Evolutionary conservation across 1,140 invertebrate species (phyloP).

Genomic region (Rhyzopertha dominica): DNA sequence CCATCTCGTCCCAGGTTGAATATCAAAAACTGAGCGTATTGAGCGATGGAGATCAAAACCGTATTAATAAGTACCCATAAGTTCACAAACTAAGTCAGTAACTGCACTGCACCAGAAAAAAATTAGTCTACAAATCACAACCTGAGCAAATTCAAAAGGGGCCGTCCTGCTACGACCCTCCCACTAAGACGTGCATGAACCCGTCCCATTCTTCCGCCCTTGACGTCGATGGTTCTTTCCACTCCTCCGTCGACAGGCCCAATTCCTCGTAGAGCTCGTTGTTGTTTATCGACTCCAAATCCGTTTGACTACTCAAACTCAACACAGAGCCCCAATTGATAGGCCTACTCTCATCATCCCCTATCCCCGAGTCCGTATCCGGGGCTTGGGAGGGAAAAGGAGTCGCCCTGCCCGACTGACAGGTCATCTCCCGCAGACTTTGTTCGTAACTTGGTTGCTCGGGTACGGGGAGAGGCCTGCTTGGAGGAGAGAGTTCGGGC

Average conservation of each 20-base stretch:
- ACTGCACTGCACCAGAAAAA: slow-evolving; percentile 28
- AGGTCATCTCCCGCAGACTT: slow-evolving; percentile 46
- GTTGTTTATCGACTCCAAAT: slow-evolving; percentile 77
- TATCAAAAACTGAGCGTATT: too few species aligned
- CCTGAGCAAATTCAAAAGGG: too few species aligned
- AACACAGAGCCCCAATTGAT: slow-evolving; percentile 90
- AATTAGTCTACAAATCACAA: slow-evolving; percentile 42
- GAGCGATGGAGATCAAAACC: slow-evolving; percentile 41
- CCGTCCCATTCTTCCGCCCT: slow-evolving; percentile 42
- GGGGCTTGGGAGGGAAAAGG: slow-evolving; percentile 52
- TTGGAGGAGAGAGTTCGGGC: slow-evolving; percentile 47
- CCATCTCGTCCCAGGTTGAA: too few species aligned
- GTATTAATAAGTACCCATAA: too few species aligned
- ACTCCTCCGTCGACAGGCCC: slow-evolving; percentile 38
- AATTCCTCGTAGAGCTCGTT: slow-evolving; percentile 59
- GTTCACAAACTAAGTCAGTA: too few species aligned
- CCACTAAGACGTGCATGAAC: slow-evolving; percentile 44
- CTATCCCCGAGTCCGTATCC: slow-evolving; percentile 69
- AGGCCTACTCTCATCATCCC: slow-evolving; percentile 69
- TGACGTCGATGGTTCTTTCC: slow-evolving; percentile 35
- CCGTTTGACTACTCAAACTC: slow-evolving; percentile 76
- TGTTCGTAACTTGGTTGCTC: slow-evolving; percentile 51
- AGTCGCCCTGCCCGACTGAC: slow-evolving; percentile 55
- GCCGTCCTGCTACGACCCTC: slow-evolving; percentile 45
- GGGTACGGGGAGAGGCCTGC: slow-evolving; percentile 45